Evolutionary conservation across 2,888 invertebrate species (phyloP), one percentile per base, ranked within the genome.

Genomic region (Nephrotoma guestfalica): DNA sequence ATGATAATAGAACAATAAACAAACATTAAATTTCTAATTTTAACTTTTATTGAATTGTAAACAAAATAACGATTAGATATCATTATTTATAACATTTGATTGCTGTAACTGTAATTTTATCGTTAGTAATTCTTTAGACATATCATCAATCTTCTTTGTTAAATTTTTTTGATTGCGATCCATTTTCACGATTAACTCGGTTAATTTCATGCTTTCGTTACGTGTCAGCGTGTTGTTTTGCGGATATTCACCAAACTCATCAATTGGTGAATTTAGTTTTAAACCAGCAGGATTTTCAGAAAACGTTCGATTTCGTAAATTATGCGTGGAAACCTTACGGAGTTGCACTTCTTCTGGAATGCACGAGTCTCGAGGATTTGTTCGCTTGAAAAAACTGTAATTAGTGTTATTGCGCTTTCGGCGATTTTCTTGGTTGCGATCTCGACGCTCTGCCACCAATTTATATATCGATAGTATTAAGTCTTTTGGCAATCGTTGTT

Each of bases 401-500:
- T 92, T 91, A 18, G 88, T 89, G 85, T 91, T 90, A 87, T 92
- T 90, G 92, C 93, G 91, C 2, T 90, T 91, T 43, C 91, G 89
- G 7, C 93, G 91, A 87, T 93, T 90, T 88, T 93, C 93, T 89
- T 93, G 93, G 87, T 93, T 93, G 86, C 93, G 93, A 88, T 93
- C 93, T 89, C 94, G 94, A 11, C 94, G 93, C 88, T 95, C 95
- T 0, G 94, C 94, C 0, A 96, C 96, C 89, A 96, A 92, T 89
- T 95, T 94, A 90, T 96, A 96, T 85, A 96, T 93, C 57, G 94
- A 94, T 86, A 94, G 92, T 88, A 96, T 94, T 86, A 97, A 92
- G 84, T 96, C 95, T 89, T 94, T 95, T 0, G 97, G 96, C 88
- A 95, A 92, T 89, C 96, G 93, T 87, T 93, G 95, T 89, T 97